Evolutionary conservation across 2,888 invertebrate species (phyloP).

Genomic region (Silvanus unidentatus): DNA sequence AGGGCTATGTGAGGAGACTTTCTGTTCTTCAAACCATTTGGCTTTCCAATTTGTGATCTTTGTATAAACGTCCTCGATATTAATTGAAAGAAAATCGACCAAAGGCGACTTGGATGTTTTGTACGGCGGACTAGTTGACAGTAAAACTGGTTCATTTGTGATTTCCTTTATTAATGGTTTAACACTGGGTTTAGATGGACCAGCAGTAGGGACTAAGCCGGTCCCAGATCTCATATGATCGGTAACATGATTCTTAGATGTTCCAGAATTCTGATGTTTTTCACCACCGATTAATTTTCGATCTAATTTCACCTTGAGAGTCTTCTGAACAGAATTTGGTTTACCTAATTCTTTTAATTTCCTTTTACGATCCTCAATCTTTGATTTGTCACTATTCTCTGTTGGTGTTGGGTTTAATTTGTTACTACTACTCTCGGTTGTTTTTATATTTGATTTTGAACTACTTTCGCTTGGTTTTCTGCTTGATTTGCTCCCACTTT

Average conservation of each 20-base stretch:
- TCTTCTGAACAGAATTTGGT: background rate
- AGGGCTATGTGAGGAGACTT: constrained; percentile 49
- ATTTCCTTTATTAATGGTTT: background rate
- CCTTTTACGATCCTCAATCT: background rate
- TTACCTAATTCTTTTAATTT: background rate
- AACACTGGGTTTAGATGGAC: too few relatives aligned
- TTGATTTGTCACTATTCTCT: too few relatives aligned
- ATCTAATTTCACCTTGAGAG: too few relatives aligned
- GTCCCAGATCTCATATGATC: too few relatives aligned
- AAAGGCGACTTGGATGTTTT: background rate
- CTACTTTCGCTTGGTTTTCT: too few relatives aligned
- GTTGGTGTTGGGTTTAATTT: background rate
- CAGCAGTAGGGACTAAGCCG: too few relatives aligned
- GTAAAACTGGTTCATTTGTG: background rate
- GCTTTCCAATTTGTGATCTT: constrained; percentile 61
- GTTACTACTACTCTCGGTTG: too few relatives aligned
- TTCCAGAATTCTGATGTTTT: too few relatives aligned
- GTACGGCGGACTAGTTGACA: background rate
- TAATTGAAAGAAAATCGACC: background rate
- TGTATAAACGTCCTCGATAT: constrained; percentile 48
- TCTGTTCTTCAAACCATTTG: constrained; percentile 58
- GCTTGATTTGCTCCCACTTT: too few relatives aligned
- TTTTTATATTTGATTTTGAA: too few relatives aligned
- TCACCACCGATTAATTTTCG: too few relatives aligned
- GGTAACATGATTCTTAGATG: too few relatives aligned